Percentiles rank a stretch among this genome's conserved stretches.
Evolutionary conservation across 2,888 invertebrate species (phyloP).

Genomic region (Andrena dorsata): DNA sequence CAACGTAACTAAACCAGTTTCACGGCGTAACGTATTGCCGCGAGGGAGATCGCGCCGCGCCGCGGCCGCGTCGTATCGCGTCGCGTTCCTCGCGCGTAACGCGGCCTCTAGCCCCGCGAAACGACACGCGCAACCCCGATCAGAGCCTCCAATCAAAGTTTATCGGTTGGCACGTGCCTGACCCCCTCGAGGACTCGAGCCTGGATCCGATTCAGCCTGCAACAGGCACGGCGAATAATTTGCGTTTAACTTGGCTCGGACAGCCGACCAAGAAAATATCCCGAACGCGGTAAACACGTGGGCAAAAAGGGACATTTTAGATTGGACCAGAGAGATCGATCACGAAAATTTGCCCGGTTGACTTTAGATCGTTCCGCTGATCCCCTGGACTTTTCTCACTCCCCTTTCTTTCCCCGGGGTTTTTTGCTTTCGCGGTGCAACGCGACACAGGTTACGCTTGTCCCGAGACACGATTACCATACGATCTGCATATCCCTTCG

Average conservation of each 20-base stretch:
- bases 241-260: not conserved
- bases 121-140: not conserved
- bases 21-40: constrained; percentile 70
- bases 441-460: constrained; percentile 78
- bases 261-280: constrained; percentile 9
- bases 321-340: constrained; percentile 32
- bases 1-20: constrained; percentile 79
- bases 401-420: constrained; percentile 16
- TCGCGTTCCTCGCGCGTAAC: constrained; percentile 10
- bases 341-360: constrained; percentile 51
- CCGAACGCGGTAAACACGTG: constrained; percentile 19
- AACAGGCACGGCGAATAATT: not conserved
- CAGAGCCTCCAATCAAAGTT: not conserved
- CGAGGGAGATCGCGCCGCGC: not conserved
- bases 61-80: constrained; percentile 1
- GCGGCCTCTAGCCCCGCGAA: constrained; percentile 6
- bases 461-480: constrained; percentile 80
- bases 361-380: constrained; percentile 30
- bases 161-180: too few relatives aligned
- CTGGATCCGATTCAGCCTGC: not conserved
- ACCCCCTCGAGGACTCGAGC: too few relatives aligned
- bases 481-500: constrained; percentile 81
- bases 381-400: constrained; percentile 28
- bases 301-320: constrained; percentile 8
- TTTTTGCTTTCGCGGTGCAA: constrained; percentile 47